phyloP scores from a whole-genome alignment of 2,113 vertebrate species.

The Ursus arctos region DNA sequence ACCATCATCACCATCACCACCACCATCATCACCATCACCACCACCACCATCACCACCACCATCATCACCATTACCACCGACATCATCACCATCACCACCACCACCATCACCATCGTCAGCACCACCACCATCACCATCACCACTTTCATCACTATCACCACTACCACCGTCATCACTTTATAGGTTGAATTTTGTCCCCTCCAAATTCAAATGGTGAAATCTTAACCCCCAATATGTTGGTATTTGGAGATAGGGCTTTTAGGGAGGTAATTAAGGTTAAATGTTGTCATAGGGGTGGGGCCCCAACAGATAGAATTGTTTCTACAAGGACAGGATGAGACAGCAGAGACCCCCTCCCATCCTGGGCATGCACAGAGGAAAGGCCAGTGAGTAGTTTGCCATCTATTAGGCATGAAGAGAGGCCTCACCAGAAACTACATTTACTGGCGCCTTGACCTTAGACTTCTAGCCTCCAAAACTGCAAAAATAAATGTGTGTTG shows the following conservation, averaged over 20 bases:
- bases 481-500: rapidly evolving
- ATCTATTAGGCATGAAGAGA: not conserved
- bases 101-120: not conserved
- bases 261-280: not conserved
- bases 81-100: rapidly evolving
- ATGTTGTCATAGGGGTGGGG: not conserved
- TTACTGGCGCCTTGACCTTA: not conserved
- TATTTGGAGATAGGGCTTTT: not conserved
- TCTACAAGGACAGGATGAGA: not conserved
- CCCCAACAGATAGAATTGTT: not conserved
- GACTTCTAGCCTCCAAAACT: not conserved
- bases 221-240: not conserved
- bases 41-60: rapidly evolving
- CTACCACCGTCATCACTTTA: rapidly evolving
- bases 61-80: too few relatives aligned
- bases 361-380: not conserved
- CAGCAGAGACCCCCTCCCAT: not conserved
- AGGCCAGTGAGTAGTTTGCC: not conserved
- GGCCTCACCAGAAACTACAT: not conserved
- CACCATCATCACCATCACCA: rapidly evolving
- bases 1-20: rapidly evolving
- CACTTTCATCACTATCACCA: not conserved
- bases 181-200: not conserved
- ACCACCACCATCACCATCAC: not conserved
- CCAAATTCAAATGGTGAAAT: not conserved